A percentile compares a stretch with the other conserved stretches of the same genome.
These are phyloP conservation scores for Odontamblyopus lacepedii DNA, from an alignment of 2,797 vertebrate species.

Conservation along the genomic window DNA sequence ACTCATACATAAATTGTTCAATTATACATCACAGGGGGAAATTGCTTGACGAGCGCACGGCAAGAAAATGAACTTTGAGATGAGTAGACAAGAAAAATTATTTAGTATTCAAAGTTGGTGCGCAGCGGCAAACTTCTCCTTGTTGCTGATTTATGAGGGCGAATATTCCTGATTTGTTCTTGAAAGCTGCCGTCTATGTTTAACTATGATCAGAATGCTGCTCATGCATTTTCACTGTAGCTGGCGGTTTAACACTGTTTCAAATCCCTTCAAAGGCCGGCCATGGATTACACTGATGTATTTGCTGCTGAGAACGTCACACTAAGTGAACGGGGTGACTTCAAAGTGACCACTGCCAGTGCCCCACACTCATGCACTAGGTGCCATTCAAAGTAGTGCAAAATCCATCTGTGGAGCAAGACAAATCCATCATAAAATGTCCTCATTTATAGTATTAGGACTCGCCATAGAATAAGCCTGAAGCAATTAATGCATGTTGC, in stretches of 20 bases:
- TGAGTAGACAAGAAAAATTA: constrained; percentile 49
- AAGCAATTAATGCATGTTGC: not conserved
- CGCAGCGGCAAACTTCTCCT: constrained; percentile 34
- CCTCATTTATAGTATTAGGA: constrained; percentile 17
- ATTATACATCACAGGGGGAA: constrained; percentile 40
- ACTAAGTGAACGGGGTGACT: constrained; percentile 43
- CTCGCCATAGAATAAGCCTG: constrained; percentile 32
- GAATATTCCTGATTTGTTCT: constrained; percentile 58
- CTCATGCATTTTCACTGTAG: constrained; percentile 34
- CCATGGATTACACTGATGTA: constrained; percentile 55
- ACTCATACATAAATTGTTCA: constrained; percentile 47
- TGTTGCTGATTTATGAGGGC: constrained; percentile 52
- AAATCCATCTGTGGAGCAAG: constrained; percentile 22
- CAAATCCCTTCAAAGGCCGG: constrained; percentile 57
- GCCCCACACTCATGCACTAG: constrained; percentile 29
- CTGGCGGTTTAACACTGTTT: constrained; percentile 47
- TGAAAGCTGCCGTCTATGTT: constrained; percentile 36
- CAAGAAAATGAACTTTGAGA: constrained; percentile 34
- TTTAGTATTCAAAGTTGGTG: constrained; percentile 54
- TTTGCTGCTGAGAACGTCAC: constrained; percentile 38
- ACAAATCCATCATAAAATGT: constrained; percentile 32
- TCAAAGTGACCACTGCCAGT: constrained; percentile 53
- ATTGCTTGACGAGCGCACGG: constrained; percentile 31
- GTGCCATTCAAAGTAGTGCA: constrained; percentile 25
- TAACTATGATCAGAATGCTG: constrained; percentile 49